Percentiles rank a stretch among this genome's conserved stretches.
phyloP scores from a whole-genome alignment of 2,888 invertebrate species.

The Brenthis ino region DNA sequence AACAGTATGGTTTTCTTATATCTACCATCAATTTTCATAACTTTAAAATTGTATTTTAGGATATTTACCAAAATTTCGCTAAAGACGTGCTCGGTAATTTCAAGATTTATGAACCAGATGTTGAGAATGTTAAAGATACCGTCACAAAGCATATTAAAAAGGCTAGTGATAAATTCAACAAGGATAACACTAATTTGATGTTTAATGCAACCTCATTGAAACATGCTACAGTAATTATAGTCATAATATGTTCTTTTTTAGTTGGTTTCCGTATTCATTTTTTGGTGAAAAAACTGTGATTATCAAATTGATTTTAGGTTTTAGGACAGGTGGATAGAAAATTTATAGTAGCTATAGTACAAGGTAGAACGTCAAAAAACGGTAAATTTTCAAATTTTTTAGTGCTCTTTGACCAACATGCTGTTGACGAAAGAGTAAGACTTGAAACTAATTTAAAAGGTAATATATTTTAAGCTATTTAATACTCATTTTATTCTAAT shows the following conservation, averaged over 20 bases:
- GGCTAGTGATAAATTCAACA: conserved; percentile 54
- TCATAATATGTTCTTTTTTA: background rate
- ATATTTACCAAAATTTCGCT: conserved; percentile 69
- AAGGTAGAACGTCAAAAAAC: conserved; percentile 46
- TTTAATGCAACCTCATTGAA: conserved; percentile 60
- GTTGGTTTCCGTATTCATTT: background rate
- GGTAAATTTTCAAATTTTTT: conserved; percentile 73
- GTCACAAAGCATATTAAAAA: conserved; percentile 55
- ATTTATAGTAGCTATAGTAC: conserved; percentile 83
- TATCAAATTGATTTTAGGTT: conserved; percentile 67
- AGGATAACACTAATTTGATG: conserved; percentile 56
- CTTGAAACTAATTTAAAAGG: conserved; percentile 86
- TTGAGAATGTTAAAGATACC: conserved; percentile 54
- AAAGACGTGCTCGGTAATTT: conserved; percentile 72
- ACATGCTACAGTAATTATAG: conserved; percentile 52
- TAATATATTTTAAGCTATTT: conserved; percentile 46
- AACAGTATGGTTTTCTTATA: background rate
- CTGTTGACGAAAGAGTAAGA: conserved; percentile 91
- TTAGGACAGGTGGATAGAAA: conserved; percentile 89
- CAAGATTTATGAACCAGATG: conserved; percentile 62
- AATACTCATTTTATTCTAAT: background rate
- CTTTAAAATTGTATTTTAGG: conserved; percentile 51
- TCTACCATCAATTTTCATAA: background rate
- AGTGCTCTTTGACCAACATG: conserved; percentile 93
- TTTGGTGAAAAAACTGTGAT: background rate